Base-by-base conservation (phyloP, 2,113 vertebrate genomes). In the Dasyornis broadbenti region DNA sequence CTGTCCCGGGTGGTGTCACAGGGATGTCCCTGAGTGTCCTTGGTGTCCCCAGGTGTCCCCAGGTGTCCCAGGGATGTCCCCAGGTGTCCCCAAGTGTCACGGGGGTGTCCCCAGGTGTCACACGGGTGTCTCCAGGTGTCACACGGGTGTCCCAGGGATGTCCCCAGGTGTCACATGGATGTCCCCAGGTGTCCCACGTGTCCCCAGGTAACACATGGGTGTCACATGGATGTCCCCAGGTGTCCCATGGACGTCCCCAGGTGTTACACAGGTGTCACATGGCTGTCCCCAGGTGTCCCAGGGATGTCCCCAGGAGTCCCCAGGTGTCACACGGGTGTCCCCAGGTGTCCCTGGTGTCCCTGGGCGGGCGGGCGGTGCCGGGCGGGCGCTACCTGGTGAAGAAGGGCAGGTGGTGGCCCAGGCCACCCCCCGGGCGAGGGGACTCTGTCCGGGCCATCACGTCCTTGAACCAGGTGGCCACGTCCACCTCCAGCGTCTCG, bases 371-470 rank as follows among this genome's bases (percentile, higher is more conserved):
- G 90, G 94, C 56, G 98, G n/a, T n/a, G 31, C n/a, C 27, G 53
- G 63, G 63, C 33, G n/a, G 90, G 94, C 56, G 98, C 98, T 99
- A 99, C 99, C 99, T 99, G 97, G 98, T 99, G 97, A 99, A 99
- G 97, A 99, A 99, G 28, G 99, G 99, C 90, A 99, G 98, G 96
- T 99, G 99, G 96, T 99, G 99, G 98, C 98, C 98, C 97, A 98
- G 98, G 97, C 98, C 98, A 92, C 98, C 98, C 81, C 98, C 99
- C 79, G 98, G 99, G 94, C 99, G 98, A 4, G 99, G 99, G 4
- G 99, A 99, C 97, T 99, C 99, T 10, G 99, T 99, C 95, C 98
- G 98, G 84, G 99, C 99, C 99, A 99, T 99, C 96, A 99, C 98
- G 7, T 98, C 98, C 98, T 99, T 99, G 97, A 99, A 99, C 99